These are phyloP conservation scores for Hypena proboscidalis DNA, from an alignment of 2,888 invertebrate species.

Conservation along the genomic window DNA sequence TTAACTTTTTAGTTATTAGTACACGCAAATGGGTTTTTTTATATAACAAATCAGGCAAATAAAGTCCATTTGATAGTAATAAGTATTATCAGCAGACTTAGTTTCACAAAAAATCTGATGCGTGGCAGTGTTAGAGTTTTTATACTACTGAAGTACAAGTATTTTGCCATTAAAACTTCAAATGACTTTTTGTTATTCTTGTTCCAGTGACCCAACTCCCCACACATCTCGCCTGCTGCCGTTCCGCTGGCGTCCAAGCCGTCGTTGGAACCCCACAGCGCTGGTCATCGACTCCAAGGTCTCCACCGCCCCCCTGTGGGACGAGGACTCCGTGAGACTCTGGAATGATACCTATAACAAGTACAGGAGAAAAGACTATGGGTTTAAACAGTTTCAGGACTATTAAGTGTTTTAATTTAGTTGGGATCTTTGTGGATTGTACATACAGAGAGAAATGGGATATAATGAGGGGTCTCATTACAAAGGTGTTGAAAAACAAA, in stretches of 20 bases:
- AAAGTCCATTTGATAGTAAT: too few species aligned
- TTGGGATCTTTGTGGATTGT: neutral
- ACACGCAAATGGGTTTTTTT: too few species aligned
- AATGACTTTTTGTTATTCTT: neutral
- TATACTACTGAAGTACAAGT: too few species aligned
- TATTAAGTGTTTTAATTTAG: slow-evolving; percentile 2
- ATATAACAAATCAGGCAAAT: too few species aligned
- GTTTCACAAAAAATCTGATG: too few species aligned
- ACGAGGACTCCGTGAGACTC: slow-evolving; percentile 55
- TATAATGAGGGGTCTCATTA: too few species aligned
- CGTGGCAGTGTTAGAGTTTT: too few species aligned
- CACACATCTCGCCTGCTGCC: slow-evolving; percentile 56
- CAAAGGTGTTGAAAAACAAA: too few species aligned
- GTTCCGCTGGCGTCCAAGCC: slow-evolving; percentile 69
- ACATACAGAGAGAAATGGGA: too few species aligned
- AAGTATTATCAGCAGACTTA: too few species aligned
- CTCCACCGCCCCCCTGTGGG: slow-evolving; percentile 67
- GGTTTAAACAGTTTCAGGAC: slow-evolving; percentile 35
- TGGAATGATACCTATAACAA: slow-evolving; percentile 75
- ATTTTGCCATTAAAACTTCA: too few species aligned
- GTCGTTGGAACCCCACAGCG: slow-evolving; percentile 63
- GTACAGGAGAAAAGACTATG: slow-evolving; percentile 61
- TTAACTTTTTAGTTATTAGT: too few species aligned
- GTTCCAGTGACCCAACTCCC: slow-evolving; percentile 76
- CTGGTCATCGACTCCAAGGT: slow-evolving; percentile 65